Base-by-base conservation (phyloP, 2,113 vertebrate genomes). In the Urocynchramus pylzowi region DNA sequence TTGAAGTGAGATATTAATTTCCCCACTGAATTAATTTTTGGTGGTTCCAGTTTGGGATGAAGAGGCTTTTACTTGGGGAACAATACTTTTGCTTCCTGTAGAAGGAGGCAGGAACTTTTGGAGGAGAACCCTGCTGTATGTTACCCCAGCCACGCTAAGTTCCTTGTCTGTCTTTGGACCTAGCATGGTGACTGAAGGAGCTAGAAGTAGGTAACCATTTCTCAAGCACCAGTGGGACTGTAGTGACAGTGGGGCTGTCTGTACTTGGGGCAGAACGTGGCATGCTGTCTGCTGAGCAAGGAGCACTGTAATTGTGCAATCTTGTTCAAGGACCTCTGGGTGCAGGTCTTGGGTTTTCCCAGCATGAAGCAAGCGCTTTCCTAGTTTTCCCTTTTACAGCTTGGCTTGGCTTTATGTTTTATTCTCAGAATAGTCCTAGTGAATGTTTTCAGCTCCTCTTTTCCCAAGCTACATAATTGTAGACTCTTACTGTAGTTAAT, bases 331-430 rank as follows among this genome's bases (percentile, higher is more conserved):
- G 67, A 52, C 54, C 27, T 90, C 37, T 53, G 41, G 20, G 13
- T 88, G 22, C 37, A 64, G 57, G 27, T 41, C 31, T n/a, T 47
- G 33, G 24, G 28, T 28, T 59, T 81, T 81, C 77, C 33, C 16
- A n/a, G 39, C 2, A 2, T 7, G 52, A 88, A 77, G 24, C 6
- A 27, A 26, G 56, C 0, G 0, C 19, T 76, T 67, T 30, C 18
- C 33, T 83, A 33, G 17, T 41, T 65, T 80, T 64, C 33, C 9
- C 13, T 60, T 87, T 44, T 9, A 20, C 35, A 42, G 20, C 44
- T 82, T 56, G 49, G 31, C 26, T 31, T 23, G 45, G 44, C 28
- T 50, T 91, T 84, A 53, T 52, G 30, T 49, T 73, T 60, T 77
- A 3, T 75, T 78, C 35, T 94, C 13, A 28, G 56, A 78, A 17